Evolutionary conservation across 2,888 invertebrate genomes (phyloP).

Genomic region (Luperina testacea): DNA sequence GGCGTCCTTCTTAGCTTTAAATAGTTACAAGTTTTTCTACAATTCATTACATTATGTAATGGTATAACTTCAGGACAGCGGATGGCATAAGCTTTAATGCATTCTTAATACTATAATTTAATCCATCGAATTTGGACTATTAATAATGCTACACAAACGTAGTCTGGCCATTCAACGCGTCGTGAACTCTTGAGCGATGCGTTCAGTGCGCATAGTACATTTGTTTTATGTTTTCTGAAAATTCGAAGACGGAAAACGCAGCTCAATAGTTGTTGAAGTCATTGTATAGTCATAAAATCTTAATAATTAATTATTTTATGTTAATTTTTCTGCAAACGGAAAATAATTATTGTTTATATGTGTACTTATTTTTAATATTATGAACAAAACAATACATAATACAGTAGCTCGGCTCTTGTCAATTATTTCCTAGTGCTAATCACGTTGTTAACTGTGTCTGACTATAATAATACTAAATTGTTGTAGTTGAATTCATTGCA

Average conservation of each 20-base stretch:
- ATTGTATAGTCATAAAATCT: conserved; percentile 67
- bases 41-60: conserved; percentile 61
- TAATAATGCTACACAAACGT: conserved; percentile 41
- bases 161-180: conserved; percentile 27
- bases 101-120: conserved; percentile 59
- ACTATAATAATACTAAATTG: conserved; percentile 82
- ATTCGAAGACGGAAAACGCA: conserved; percentile 52
- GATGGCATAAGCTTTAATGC: conserved; percentile 64
- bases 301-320: conserved; percentile 67
- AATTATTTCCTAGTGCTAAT: conserved; percentile 83
- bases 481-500: conserved; percentile 86
- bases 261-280: conserved; percentile 65
- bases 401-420: conserved; percentile 78
- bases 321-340: conserved; percentile 60
- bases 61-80: conserved; percentile 52
- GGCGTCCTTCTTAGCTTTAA: conserved; percentile 89
- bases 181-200: conserved; percentile 22
- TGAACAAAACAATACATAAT: conserved; percentile 66
- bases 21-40: conserved; percentile 76
- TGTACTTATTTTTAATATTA: conserved; percentile 66
- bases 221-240: conserved; percentile 53
- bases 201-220: conserved; percentile 29
- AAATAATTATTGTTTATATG: conserved; percentile 63
- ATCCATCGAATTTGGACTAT: conserved; percentile 53
- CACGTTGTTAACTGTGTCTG: conserved; percentile 79